phyloP scores from a whole-genome alignment of 37 sponge, comb jelly and placozoan genomes.

The Haliclona indistincta region DNA sequence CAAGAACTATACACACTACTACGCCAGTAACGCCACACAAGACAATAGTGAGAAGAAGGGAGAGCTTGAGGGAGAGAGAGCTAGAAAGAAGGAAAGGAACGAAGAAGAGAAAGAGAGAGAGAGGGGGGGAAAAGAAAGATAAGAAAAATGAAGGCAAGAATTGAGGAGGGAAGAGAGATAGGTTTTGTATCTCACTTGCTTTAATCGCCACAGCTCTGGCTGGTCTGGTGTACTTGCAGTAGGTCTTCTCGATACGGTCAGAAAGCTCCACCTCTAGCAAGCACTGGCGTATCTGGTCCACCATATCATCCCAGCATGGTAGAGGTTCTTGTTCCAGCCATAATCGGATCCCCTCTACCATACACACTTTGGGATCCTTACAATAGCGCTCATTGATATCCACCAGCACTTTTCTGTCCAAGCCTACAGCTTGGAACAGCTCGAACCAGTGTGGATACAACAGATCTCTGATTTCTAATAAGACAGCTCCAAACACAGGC shows the following conservation, averaged over 20 bases:
- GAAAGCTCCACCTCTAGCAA: background rate
- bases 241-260: constrained; percentile 10
- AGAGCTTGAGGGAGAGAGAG: too few species aligned
- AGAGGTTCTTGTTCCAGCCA: background rate
- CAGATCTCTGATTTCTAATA: background rate
- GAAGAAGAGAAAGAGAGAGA: too few species aligned
- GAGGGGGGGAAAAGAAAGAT: too few species aligned
- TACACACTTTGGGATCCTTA: background rate
- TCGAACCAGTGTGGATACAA: background rate
- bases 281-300: background rate
- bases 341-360: background rate
- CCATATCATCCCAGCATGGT: background rate
- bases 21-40: too few species aligned
- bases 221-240: too few species aligned
- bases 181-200: too few species aligned
- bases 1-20: too few species aligned
- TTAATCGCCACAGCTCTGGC: too few species aligned
- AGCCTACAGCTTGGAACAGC: background rate
- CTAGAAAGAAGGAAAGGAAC: too few species aligned
- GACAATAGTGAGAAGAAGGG: too few species aligned
- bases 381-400: background rate
- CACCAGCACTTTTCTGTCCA: background rate
- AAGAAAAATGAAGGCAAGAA: too few species aligned
- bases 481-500: background rate
- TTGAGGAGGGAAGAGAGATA: too few species aligned